Percentiles rank a stretch among this genome's conserved stretches.
Evolutionary conservation across 1,140 invertebrate species (phyloP).

Genomic region (Saccostrea glomerata): DNA sequence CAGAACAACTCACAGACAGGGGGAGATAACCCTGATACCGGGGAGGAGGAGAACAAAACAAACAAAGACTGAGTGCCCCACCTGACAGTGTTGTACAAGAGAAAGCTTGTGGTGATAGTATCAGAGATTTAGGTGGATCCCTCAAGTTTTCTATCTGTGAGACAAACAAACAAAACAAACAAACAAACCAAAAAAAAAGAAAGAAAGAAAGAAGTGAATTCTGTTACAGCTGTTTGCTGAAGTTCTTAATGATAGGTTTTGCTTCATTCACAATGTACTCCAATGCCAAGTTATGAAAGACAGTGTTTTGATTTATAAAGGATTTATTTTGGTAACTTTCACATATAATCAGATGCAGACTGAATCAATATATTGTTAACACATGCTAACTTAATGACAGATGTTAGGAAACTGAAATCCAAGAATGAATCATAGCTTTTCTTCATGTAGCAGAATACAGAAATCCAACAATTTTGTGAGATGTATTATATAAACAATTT

Average conservation of each 20-base stretch:
- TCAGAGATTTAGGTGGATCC: not conserved
- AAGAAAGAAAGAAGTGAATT: not conserved
- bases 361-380: not conserved
- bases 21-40: slow-evolving; percentile 65
- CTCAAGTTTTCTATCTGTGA: not conserved
- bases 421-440: not conserved
- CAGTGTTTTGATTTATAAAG: not conserved
- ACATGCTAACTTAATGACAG: not conserved
- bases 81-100: not conserved
- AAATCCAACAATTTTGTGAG: not conserved
- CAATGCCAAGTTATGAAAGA: not conserved
- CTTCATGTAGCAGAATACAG: not conserved
- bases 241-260: not conserved
- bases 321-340: not conserved
- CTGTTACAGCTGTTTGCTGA: not conserved
- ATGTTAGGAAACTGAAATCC: not conserved
- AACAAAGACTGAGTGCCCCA: slow-evolving; percentile 20
- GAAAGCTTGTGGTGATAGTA: not conserved
- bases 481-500: not conserved
- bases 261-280: not conserved
- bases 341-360: not conserved
- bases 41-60: slow-evolving; percentile 64
- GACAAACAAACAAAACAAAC: not conserved
- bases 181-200: not conserved
- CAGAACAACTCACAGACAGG: slow-evolving; percentile 44